These are phyloP conservation scores for Agrotis puta DNA, from an alignment of 2,888 invertebrate species.

Conservation along the genomic window DNA sequence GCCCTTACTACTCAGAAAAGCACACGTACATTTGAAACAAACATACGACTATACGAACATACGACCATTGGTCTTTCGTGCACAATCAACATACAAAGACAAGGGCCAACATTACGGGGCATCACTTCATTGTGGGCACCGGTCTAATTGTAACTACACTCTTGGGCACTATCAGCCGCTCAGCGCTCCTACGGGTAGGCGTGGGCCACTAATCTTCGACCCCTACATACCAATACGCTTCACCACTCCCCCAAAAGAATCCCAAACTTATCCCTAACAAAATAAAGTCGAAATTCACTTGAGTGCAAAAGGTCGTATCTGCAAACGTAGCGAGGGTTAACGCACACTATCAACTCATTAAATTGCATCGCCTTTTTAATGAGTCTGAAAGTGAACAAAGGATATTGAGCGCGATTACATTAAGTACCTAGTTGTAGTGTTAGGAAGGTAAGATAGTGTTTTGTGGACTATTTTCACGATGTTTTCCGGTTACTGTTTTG, in stretches of 20 bases:
- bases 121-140: slow-evolving; percentile 91
- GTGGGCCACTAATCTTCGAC: slow-evolving; percentile 91
- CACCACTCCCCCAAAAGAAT: slow-evolving; percentile 67
- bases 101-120: slow-evolving; percentile 88
- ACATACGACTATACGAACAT: slow-evolving; percentile 32
- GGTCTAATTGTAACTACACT: slow-evolving; percentile 91
- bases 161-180: slow-evolving; percentile 90
- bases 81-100: slow-evolving; percentile 91
- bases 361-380: slow-evolving; percentile 91
- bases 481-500: slow-evolving; percentile 70
- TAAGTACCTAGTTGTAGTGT: slow-evolving; percentile 88
- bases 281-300: slow-evolving; percentile 72
- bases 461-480: slow-evolving; percentile 78
- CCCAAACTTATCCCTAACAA: slow-evolving; percentile 65
- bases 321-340: slow-evolving; percentile 90
- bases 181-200: slow-evolving; percentile 90
- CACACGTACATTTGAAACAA: slow-evolving; percentile 44
- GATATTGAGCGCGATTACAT: slow-evolving; percentile 90
- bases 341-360: slow-evolving; percentile 91
- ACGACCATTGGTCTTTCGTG: slow-evolving; percentile 76
- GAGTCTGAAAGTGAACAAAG: slow-evolving; percentile 91
- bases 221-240: slow-evolving; percentile 88
- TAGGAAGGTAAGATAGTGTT: slow-evolving; percentile 80
- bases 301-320: slow-evolving; percentile 75
- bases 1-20: slow-evolving; percentile 45